Conservation (phyloP, 2,888 invertebrate species). For the Brenthis ino region DNA sequence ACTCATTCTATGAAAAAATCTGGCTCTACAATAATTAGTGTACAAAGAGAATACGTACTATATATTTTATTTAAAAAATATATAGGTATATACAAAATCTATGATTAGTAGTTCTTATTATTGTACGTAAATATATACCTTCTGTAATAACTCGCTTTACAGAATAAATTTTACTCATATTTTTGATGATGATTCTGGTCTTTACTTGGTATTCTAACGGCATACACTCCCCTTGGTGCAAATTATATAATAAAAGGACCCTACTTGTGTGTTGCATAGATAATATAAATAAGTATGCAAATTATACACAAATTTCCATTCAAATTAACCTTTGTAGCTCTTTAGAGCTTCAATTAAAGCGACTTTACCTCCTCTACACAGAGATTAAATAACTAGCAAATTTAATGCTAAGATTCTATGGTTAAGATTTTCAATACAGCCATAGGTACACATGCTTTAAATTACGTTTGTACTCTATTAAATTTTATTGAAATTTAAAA, state of each 20-base stretch:
- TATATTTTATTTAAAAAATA: no score
- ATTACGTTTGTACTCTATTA: no score
- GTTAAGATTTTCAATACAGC: neutral
- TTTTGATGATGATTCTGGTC: constrained; percentile 72
- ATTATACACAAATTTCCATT: constrained; percentile 77
- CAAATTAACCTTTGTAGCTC: constrained; percentile 78
- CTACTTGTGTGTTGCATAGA: constrained; percentile 80
- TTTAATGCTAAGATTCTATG: neutral
- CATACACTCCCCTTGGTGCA: constrained; percentile 66
- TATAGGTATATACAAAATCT: no score
- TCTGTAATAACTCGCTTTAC: constrained; percentile 9
- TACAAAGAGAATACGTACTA: no score
- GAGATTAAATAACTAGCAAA: constrained; percentile 30
- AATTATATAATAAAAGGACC: constrained; percentile 81
- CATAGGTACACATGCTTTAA: no score
- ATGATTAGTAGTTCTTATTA: neutral
- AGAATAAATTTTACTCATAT: constrained; percentile 28
- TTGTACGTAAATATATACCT: neutral
- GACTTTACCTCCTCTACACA: constrained; percentile 44
- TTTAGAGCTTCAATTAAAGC: constrained; percentile 73
- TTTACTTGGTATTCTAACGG: constrained; percentile 73
- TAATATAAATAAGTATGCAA: constrained; percentile 83
- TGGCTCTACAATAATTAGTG: no score
- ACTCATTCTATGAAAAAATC: no score
- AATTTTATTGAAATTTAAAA: no score